phyloP scores from a whole-genome alignment of 1,140 invertebrate genomes.

The Drosophila chauvacae region DNA sequence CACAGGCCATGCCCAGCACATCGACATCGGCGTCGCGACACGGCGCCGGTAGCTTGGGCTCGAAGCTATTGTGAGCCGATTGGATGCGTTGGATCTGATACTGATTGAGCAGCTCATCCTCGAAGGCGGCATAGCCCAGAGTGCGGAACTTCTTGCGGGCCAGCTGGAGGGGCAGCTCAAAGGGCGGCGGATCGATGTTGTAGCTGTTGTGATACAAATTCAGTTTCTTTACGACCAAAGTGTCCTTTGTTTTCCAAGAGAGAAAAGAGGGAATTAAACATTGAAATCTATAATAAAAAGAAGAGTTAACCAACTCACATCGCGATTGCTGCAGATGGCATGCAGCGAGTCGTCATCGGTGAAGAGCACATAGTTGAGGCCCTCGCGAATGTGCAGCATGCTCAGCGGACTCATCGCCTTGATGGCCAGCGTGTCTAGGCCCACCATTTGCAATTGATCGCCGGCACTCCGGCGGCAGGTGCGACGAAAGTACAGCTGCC shows the following conservation, averaged over 20 bases:
- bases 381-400: slow-evolving; percentile 74
- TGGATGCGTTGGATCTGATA: slow-evolving; percentile 83
- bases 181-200: slow-evolving; percentile 83
- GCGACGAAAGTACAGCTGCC: slow-evolving; percentile 76
- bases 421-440: slow-evolving; percentile 76
- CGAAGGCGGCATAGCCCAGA: slow-evolving; percentile 89
- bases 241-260: slow-evolving; percentile 54
- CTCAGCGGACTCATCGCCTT: slow-evolving; percentile 76
- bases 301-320: slow-evolving; percentile 52
- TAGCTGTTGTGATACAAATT: slow-evolving; percentile 75
- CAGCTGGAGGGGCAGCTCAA: slow-evolving; percentile 91
- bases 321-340: slow-evolving; percentile 83
- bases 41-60: slow-evolving; percentile 76
- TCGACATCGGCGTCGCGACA: slow-evolving; percentile 77
- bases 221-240: slow-evolving; percentile 78
- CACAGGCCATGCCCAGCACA: slow-evolving; percentile 85
- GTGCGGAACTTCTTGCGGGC: slow-evolving; percentile 92
- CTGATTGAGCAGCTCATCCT: slow-evolving; percentile 87
- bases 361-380: slow-evolving; percentile 81
- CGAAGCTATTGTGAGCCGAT: slow-evolving; percentile 81
- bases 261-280: not conserved
- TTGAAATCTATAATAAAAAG: not conserved
- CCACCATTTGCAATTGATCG: slow-evolving; percentile 78
- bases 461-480: slow-evolving; percentile 71
- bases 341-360: slow-evolving; percentile 84